A percentile compares a stretch with the other conserved stretches of the same genome.
Evolutionary conservation across 2,888 invertebrate genomes (phyloP).

Genomic region (Marronus borbonicus): DNA sequence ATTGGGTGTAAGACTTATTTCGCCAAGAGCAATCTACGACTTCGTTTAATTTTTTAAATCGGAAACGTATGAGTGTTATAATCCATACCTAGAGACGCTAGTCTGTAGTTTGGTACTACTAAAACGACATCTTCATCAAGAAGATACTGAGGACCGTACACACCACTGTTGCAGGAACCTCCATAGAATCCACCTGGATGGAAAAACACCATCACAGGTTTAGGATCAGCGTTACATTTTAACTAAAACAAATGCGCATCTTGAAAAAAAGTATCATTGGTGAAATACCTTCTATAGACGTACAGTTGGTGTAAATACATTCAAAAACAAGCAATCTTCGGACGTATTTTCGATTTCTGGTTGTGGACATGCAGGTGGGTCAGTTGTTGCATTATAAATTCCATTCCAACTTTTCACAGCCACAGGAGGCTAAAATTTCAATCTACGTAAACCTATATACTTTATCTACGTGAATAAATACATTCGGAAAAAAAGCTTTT

Average conservation of each 20-base stretch:
- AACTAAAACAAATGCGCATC: constrained; percentile 8
- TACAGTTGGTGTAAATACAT: constrained; percentile 75
- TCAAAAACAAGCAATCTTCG: constrained; percentile 78
- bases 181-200: constrained; percentile 80
- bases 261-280: too few relatives aligned
- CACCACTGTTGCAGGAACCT: constrained; percentile 74
- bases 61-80: not conserved
- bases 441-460: too few relatives aligned
- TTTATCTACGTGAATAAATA: too few relatives aligned
- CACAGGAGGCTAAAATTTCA: constrained; percentile 56
- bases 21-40: too few relatives aligned
- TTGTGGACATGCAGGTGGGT: constrained; percentile 67
- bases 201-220: constrained; percentile 79
- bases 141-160: constrained; percentile 76
- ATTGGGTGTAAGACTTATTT: too few relatives aligned
- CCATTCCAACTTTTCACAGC: constrained; percentile 65
- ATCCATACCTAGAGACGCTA: constrained; percentile 72
- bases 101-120: constrained; percentile 78
- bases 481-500: too few relatives aligned
- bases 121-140: constrained; percentile 78
- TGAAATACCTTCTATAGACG: too few relatives aligned
- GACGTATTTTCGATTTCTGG: constrained; percentile 66
- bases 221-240: constrained; percentile 60
- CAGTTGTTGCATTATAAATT: constrained; percentile 64
- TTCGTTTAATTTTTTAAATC: not conserved